These are phyloP conservation scores for Dysmachus trigonus DNA, from an alignment of 2,888 invertebrate species.

Conservation along the genomic window DNA sequence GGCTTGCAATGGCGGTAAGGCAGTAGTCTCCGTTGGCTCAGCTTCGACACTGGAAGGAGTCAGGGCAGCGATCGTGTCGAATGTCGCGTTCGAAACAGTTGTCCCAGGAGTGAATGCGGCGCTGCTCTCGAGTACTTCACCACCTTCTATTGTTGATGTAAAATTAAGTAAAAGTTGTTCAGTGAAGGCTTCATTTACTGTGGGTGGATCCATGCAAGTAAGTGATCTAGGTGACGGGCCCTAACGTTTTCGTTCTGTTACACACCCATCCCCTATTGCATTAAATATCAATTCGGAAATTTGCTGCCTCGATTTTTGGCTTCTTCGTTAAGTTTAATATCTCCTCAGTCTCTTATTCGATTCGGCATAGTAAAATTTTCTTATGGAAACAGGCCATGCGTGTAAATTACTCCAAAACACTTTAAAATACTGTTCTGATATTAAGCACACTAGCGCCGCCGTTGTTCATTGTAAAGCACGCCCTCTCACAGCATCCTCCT, in stretches of 20 bases:
- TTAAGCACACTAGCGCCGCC: background rate
- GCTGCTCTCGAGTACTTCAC: conserved; percentile 40
- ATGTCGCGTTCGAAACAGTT: conserved; percentile 16
- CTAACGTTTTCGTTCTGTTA: conserved; percentile 37
- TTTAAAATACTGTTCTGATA: background rate
- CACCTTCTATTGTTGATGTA: conserved; percentile 44
- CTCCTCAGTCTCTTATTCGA: background rate
- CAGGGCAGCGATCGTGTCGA: conserved; percentile 25
- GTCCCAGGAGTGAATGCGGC: conserved; percentile 14
- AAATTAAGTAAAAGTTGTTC: conserved; percentile 47
- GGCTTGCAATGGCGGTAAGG: conserved; percentile 63
- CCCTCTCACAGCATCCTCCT: background rate
- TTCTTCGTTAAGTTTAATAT: background rate
- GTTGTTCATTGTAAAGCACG: conserved; percentile 12
- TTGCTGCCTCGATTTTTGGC: background rate
- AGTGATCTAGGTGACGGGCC: conserved; percentile 42
- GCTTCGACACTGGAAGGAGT: conserved; percentile 30
- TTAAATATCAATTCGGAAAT: background rate
- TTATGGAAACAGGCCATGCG: background rate
- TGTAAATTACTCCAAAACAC: background rate
- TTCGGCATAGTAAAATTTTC: conserved; percentile 1
- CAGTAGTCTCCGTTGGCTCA: conserved; percentile 10
- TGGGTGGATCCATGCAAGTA: conserved; percentile 51
- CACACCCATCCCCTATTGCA: conserved; percentile 48
- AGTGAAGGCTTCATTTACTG: conserved; percentile 47